A percentile compares a stretch with the other conserved stretches of the same genome.
phyloP scores from a whole-genome alignment of 2,797 vertebrate species.

The Synaphobranchus kaupii region DNA sequence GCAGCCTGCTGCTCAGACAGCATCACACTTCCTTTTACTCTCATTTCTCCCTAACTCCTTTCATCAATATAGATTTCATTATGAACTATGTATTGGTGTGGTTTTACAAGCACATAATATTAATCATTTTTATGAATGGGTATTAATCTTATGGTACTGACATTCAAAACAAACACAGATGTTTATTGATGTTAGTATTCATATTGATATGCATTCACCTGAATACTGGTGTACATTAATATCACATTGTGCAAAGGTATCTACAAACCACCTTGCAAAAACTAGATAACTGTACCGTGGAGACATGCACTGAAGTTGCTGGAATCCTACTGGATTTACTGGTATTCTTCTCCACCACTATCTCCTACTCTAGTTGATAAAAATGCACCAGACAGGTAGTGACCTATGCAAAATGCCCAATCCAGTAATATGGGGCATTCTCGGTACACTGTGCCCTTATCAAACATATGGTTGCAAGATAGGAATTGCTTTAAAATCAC shows the following conservation, averaged over 20 bases:
- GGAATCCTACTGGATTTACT: background rate
- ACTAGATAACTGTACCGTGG: background rate
- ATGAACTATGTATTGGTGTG: background rate
- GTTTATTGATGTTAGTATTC: background rate
- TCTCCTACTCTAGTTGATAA: background rate
- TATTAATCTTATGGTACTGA: background rate
- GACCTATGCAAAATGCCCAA: background rate
- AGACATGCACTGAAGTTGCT: background rate
- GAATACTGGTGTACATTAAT: background rate
- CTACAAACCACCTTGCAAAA: background rate
- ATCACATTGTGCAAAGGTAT: background rate
- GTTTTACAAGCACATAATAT: background rate
- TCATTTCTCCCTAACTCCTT: background rate
- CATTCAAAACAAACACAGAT: background rate
- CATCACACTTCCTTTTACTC: background rate
- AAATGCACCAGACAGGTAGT: slow-evolving; percentile 8
- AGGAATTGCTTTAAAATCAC: background rate
- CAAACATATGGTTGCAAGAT: background rate
- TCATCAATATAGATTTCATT: background rate
- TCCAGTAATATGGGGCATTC: background rate
- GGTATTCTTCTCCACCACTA: background rate
- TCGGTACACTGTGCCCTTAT: background rate
- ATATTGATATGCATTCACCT: background rate
- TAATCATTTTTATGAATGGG: background rate
- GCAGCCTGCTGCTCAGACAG: background rate